Evolutionary conservation across 2,888 invertebrate species (phyloP).

Genomic region (Troides aeacus): DNA sequence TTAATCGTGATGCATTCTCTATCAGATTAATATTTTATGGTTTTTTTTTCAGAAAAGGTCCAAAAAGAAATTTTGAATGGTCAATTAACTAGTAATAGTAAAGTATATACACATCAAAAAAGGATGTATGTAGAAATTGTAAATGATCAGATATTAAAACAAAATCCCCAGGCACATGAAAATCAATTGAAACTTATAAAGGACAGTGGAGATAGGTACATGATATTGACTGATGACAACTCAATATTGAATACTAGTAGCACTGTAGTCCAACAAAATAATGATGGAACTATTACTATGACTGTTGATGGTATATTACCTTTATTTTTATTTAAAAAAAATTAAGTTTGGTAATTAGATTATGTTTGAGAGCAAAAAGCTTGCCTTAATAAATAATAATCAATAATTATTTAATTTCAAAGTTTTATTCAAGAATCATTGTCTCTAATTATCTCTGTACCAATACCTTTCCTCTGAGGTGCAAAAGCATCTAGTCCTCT

Average conservation of each 20-base stretch:
- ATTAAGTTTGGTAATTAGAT: background rate
- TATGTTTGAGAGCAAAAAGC: background rate
- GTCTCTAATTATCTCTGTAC: too few relatives aligned
- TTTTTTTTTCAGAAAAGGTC: slow-evolving; percentile 9
- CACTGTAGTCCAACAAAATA: slow-evolving; percentile 63
- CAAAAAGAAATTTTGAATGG: slow-evolving; percentile 16
- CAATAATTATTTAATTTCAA: background rate
- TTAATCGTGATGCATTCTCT: too few relatives aligned
- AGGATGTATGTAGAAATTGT: slow-evolving; percentile 62
- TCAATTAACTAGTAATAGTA: slow-evolving; percentile 16
- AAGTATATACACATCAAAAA: slow-evolving; percentile 41
- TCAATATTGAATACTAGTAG: slow-evolving; percentile 40
- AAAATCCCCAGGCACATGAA: slow-evolving; percentile 47
- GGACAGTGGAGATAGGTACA: slow-evolving; percentile 54
- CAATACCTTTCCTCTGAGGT: too few relatives aligned
- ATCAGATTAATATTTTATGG: too few relatives aligned
- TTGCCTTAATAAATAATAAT: background rate
- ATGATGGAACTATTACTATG: slow-evolving; percentile 69
- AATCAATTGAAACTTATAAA: slow-evolving; percentile 56
- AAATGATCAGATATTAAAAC: slow-evolving; percentile 48
- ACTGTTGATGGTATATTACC: slow-evolving; percentile 55
- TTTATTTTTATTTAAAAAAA: background rate
- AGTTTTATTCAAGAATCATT: background rate
- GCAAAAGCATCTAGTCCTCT: too few relatives aligned
- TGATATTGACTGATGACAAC: slow-evolving; percentile 54